These are phyloP conservation scores for Euura saliciscinereae DNA, from an alignment of 1,140 invertebrate species.

Conservation along the genomic window DNA sequence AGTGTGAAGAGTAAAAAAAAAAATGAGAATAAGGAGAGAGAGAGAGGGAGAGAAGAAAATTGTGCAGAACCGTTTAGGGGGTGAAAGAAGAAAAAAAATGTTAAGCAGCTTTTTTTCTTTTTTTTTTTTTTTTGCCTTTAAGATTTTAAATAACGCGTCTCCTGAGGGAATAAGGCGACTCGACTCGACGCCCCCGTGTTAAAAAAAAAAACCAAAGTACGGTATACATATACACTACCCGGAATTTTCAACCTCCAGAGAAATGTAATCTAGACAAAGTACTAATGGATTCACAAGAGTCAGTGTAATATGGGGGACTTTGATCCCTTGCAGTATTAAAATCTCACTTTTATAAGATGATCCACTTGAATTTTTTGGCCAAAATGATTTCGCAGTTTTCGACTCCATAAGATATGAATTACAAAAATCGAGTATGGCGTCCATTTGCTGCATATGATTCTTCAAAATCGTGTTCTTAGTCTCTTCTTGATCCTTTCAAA, in stretches of 20 bases:
- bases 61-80: slow-evolving; percentile 20
- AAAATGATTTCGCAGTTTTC: no score
- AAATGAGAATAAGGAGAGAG: not conserved
- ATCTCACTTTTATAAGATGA: no score
- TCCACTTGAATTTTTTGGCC: no score
- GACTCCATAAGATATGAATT: no score
- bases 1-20: slow-evolving; percentile 15
- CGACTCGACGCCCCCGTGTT: not conserved
- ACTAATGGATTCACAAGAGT: not conserved
- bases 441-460: no score
- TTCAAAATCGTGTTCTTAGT: no score
- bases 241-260: not conserved
- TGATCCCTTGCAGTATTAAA: no score
- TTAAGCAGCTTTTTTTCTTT: slow-evolving; percentile 56
- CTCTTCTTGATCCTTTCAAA: no score
- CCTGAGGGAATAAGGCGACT: slow-evolving; percentile 33
- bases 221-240: no score
- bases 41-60: not conserved
- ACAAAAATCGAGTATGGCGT: no score
- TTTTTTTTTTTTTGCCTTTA: slow-evolving; percentile 23
- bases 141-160: slow-evolving; percentile 49
- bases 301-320: no score
- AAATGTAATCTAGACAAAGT: slow-evolving; percentile 6
- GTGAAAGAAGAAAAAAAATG: slow-evolving; percentile 33
- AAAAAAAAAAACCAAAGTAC: not conserved